Base-by-base conservation (phyloP, 2,797 vertebrate genomes). In the Smutsia gigantea region DNA sequence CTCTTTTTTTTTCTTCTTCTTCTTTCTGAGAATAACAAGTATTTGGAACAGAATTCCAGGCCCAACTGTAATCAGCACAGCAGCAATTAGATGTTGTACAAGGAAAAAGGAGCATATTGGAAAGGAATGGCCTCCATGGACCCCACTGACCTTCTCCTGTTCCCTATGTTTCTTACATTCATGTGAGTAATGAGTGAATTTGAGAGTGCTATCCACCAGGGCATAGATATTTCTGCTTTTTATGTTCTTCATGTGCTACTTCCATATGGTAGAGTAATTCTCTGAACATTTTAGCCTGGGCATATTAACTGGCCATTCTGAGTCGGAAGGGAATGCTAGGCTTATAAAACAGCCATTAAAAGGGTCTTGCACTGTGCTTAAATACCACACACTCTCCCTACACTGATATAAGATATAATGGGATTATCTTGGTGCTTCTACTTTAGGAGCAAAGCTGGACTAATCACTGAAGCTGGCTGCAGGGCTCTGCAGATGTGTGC, bases 161-260 rank as follows among this genome's bases (percentile, higher is more conserved):
- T 96, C 69, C 93, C 0, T 0, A 34, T 78, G 53, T 82, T 19
- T 18, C 97, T 97, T 74, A 72, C 25, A 77, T 90, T 87, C 15
- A 0, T n/a, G 63, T 34, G n/a, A 92, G 42, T 97, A 95, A 88
- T 39, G 55, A 81, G 74, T 27, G 31, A 57, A 74, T n/a, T 95
- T 84, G 66, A 74, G 92, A 91, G 49, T 81, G 71, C 49, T 84
- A 59, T 59, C 74, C 63, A 85, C 31, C 13, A 49, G 0, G 0
- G 63, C 46, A 66, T 13, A 82, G 10, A 0, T 27, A 1, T 0
- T 94, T 69, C 15, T 96, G 42, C 42, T 86, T 87, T 94, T 74
- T 69, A 69, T 93, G 69, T 49, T 97, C 75, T 90, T 90, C 37
- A 25, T 96, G 96, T 96, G 34, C 78, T 97, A 7, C n/a, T 88